A percentile compares a stretch with the other conserved stretches of the same genome.
Evolutionary conservation across 2,888 invertebrate species (phyloP).

Genomic region (Ennomos erosarius): DNA sequence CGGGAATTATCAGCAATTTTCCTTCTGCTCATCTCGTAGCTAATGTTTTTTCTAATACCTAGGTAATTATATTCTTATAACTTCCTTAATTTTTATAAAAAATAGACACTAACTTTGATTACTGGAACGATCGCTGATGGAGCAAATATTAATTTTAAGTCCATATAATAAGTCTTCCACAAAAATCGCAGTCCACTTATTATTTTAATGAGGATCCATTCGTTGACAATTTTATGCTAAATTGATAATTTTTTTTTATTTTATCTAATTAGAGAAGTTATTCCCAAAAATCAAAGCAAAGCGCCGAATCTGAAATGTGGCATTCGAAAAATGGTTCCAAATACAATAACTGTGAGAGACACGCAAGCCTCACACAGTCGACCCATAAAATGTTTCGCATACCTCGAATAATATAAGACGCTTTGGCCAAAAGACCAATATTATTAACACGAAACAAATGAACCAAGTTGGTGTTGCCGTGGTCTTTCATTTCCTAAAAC

Average conservation of each 20-base stretch:
- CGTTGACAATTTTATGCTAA: slow-evolving; percentile 47
- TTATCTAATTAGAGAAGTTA: slow-evolving; percentile 54
- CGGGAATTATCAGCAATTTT: too few relatives aligned
- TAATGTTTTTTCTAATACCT: too few relatives aligned
- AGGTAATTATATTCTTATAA: too few relatives aligned
- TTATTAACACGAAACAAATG: slow-evolving; percentile 60
- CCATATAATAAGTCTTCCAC: slow-evolving; percentile 21
- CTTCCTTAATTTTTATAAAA: too few relatives aligned
- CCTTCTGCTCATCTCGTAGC: too few relatives aligned
- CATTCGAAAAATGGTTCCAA: slow-evolving; percentile 52
- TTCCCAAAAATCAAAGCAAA: slow-evolving; percentile 50
- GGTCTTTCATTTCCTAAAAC: slow-evolving; percentile 36
- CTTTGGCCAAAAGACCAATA: slow-evolving; percentile 54
- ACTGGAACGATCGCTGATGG: slow-evolving; percentile 1
- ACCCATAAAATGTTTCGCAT: slow-evolving; percentile 67
- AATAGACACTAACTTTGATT: slow-evolving; percentile 9
- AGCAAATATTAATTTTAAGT: slow-evolving; percentile 21
- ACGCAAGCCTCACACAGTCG: slow-evolving; percentile 61
- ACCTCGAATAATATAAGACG: slow-evolving; percentile 65
- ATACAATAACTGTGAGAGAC: slow-evolving; percentile 55
- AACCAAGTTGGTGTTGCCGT: slow-evolving; percentile 53
- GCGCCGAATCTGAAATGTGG: slow-evolving; percentile 52
- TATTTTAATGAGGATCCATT: slow-evolving; percentile 17
- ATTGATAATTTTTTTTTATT: too few relatives aligned
- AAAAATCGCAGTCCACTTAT: slow-evolving; percentile 23